phyloP scores from a whole-genome alignment of 2,113 vertebrate species.

The Leptodactylus fuscus region DNA sequence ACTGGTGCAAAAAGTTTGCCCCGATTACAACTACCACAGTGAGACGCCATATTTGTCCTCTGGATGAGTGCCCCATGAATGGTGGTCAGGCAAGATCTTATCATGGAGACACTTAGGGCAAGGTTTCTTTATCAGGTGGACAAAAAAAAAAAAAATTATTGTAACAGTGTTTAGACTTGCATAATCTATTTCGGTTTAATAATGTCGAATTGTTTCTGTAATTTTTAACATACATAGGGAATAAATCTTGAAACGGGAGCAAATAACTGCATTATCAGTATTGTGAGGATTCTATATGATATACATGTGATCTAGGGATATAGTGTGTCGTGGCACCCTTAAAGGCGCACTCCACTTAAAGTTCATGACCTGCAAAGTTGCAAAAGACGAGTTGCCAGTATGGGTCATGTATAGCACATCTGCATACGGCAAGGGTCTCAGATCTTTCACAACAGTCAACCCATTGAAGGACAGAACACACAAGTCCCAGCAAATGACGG shows the following conservation, averaged over 20 bases:
- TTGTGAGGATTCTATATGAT: slow-evolving; percentile 51
- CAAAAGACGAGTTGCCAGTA: not conserved
- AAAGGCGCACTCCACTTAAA: slow-evolving; percentile 11
- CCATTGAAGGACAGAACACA: not conserved
- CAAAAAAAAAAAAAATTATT: slow-evolving; percentile 63
- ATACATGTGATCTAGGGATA: not conserved
- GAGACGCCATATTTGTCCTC: slow-evolving; percentile 96
- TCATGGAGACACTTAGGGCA: slow-evolving; percentile 64
- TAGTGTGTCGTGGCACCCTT: not conserved
- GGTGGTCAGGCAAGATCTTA: slow-evolving; percentile 54
- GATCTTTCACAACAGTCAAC: not conserved
- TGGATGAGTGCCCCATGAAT: slow-evolving; percentile 77
- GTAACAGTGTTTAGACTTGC: slow-evolving; percentile 68
- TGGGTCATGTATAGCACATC: not conserved
- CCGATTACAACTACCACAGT: slow-evolving; percentile 98
- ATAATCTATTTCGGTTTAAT: slow-evolving; percentile 64
- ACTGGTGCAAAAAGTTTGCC: slow-evolving; percentile 98
- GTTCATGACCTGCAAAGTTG: not conserved
- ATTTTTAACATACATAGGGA: slow-evolving; percentile 57
- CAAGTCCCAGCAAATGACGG: not conserved
- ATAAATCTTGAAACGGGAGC: not conserved
- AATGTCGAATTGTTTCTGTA: slow-evolving; percentile 64
- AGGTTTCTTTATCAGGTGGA: slow-evolving; percentile 69
- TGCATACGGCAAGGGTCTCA: not conserved
- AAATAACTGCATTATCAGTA: not conserved